These are phyloP conservation scores for Drosophila quinaria DNA, from an alignment of 2,888 invertebrate genomes.

Conservation along the genomic window DNA sequence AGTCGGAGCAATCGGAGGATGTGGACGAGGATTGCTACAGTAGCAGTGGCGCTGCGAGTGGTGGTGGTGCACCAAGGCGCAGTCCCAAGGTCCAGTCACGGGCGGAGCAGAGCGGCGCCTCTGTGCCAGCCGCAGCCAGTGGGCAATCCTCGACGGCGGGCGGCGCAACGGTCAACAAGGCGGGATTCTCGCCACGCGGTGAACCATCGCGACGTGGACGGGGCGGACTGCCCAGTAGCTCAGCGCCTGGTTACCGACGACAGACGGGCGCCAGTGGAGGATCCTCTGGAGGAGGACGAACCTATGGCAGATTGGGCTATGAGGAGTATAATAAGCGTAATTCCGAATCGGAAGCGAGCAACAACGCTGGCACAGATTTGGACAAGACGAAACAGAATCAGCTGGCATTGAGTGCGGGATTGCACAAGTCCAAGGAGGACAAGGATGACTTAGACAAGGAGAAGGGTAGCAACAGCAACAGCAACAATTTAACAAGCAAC, in stretches of 20 bases:
- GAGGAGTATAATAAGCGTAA: conserved; percentile 81
- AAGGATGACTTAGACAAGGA: conserved; percentile 69
- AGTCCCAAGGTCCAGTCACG: conserved; percentile 85
- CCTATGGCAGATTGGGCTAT: conserved; percentile 76
- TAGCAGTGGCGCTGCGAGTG: conserved; percentile 62
- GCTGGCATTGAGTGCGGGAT: conserved; percentile 89
- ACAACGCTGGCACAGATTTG: conserved; percentile 81
- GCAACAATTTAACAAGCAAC: conserved; percentile 41
- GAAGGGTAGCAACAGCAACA: conserved; percentile 60
- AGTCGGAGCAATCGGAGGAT: conserved; percentile 90
- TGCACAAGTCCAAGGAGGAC: conserved; percentile 82
- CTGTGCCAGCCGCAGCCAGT: conserved; percentile 58
- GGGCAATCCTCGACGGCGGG: conserved; percentile 27
- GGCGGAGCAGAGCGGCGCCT: conserved; percentile 30
- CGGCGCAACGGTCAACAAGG: conserved; percentile 84
- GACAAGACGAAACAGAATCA: conserved; percentile 90
- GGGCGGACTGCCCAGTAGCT: conserved; percentile 86
- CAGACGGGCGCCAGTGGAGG: conserved; percentile 74
- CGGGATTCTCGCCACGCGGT: conserved; percentile 94
- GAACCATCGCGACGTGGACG: conserved; percentile 95
- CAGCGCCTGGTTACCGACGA: conserved; percentile 83
- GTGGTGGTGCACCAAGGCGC: conserved; percentile 86
- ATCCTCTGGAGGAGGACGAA: conserved; percentile 45
- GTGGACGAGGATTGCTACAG: conserved; percentile 89
- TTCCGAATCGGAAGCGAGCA: conserved; percentile 80